Evolutionary conservation across 2,888 invertebrate species (phyloP).

Genomic region (Drosophila ezoana): DNA sequence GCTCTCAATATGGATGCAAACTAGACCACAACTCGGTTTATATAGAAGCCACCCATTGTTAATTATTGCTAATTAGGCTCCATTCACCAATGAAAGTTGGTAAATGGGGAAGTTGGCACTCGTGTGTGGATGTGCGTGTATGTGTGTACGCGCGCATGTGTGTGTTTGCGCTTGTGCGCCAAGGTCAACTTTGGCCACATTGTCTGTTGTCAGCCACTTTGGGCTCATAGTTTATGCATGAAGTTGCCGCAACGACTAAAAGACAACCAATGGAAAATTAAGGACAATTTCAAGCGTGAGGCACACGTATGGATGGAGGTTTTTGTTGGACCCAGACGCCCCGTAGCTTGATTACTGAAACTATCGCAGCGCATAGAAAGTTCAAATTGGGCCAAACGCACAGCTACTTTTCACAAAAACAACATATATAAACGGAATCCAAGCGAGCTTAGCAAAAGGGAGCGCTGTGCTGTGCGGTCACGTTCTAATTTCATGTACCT

Average conservation of each 20-base stretch:
- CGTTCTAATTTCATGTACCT: too few species aligned
- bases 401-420: too few species aligned
- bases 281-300: slow-evolving; percentile 10
- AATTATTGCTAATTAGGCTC: slow-evolving; percentile 37
- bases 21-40: slow-evolving; percentile 28
- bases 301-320: too few species aligned
- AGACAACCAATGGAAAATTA: slow-evolving; percentile 11
- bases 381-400: too few species aligned
- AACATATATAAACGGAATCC: too few species aligned
- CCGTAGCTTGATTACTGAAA: background rate
- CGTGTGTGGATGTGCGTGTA: background rate
- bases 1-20: slow-evolving; percentile 31
- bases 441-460: too few species aligned
- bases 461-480: too few species aligned
- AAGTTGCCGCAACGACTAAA: slow-evolving; percentile 11
- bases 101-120: slow-evolving; percentile 5
- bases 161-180: background rate
- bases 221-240: slow-evolving; percentile 33
- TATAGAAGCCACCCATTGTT: slow-evolving; percentile 23
- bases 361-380: too few species aligned
- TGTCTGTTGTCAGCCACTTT: slow-evolving; percentile 32
- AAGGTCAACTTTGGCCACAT: slow-evolving; percentile 46
- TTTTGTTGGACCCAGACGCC: background rate
- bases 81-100: slow-evolving; percentile 30
- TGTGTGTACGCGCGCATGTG: background rate